Conservation (phyloP, 2,888 invertebrate species). For the Drosophila seclusa region DNA sequence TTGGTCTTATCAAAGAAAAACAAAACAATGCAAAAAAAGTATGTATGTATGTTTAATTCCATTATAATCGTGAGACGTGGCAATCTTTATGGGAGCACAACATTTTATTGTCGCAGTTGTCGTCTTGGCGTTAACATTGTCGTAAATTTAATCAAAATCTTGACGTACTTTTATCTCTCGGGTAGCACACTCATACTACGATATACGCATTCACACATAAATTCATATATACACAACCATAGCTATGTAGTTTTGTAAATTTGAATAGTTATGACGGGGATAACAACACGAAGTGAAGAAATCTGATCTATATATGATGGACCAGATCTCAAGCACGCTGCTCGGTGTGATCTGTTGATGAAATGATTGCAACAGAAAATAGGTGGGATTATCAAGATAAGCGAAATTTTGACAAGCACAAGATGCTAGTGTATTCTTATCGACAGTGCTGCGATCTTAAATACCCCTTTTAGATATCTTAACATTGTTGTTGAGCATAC, state of each 20-base stretch:
- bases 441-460: background rate
- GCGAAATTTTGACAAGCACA: slow-evolving; percentile 13
- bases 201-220: slow-evolving; percentile 1
- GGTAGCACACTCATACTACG: slow-evolving; percentile 8
- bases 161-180: slow-evolving; percentile 44
- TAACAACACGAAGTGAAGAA: background rate
- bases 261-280: slow-evolving; percentile 11
- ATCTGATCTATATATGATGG: slow-evolving; percentile 18
- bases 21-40: background rate
- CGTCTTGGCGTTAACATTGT: slow-evolving; percentile 58
- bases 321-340: slow-evolving; percentile 6
- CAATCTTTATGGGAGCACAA: slow-evolving; percentile 58
- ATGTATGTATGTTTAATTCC: background rate
- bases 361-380: slow-evolving; percentile 45
- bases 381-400: slow-evolving; percentile 36
- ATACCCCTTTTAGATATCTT: background rate
- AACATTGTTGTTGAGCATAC: background rate
- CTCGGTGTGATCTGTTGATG: slow-evolving; percentile 33
- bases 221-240: background rate
- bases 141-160: slow-evolving; percentile 79
- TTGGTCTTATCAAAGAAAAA: background rate
- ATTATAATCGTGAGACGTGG: slow-evolving; percentile 15
- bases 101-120: slow-evolving; percentile 45
- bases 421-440: background rate
- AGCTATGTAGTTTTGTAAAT: slow-evolving; percentile 17